These are phyloP conservation scores for Drosophila subobscura DNA, from an alignment of 1,140 invertebrate species.

Conservation along the genomic window DNA sequence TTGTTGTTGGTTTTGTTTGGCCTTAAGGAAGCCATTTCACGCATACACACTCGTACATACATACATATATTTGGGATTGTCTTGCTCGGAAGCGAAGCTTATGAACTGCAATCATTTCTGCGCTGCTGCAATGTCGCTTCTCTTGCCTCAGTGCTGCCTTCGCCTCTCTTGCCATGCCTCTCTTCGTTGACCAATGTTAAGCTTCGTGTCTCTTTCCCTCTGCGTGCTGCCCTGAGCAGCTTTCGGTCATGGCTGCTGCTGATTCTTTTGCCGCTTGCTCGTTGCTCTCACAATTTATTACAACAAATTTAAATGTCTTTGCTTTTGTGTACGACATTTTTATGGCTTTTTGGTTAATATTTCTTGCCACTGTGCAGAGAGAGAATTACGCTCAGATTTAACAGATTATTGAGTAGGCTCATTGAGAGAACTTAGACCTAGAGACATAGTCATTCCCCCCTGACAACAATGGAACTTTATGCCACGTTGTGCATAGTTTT, in stretches of 20 bases:
- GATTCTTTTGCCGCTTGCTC: conserved; percentile 20
- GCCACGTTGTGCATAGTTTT: conserved; percentile 71
- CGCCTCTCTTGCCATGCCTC: conserved; percentile 1
- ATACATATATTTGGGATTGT: conserved; percentile 28
- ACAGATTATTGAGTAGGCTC: too few relatives aligned
- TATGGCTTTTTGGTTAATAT: conserved; percentile 23
- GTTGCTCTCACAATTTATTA: conserved; percentile 69
- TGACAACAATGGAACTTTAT: conserved; percentile 53
- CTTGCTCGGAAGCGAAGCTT: conserved; percentile 38
- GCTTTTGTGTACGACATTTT: conserved; percentile 62
- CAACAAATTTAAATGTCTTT: conserved; percentile 78
- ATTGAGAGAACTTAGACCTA: not conserved
- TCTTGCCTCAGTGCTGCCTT: conserved; percentile 8
- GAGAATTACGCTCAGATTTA: not conserved
- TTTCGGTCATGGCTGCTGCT: not conserved
- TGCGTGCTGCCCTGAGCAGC: conserved; percentile 37
- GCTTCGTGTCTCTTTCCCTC: conserved; percentile 20
- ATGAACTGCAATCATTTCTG: conserved; percentile 70
- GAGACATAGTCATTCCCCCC: conserved; percentile 15
- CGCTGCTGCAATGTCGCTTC: conserved; percentile 42
- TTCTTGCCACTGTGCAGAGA: conserved; percentile 43
- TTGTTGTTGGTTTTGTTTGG: conserved; percentile 42
- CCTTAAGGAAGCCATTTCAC: conserved; percentile 83
- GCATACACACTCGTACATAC: conserved; percentile 38
- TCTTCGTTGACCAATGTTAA: not conserved